phyloP scores from a whole-genome alignment of 2,797 vertebrate species.

The Lophura swinhoii region DNA sequence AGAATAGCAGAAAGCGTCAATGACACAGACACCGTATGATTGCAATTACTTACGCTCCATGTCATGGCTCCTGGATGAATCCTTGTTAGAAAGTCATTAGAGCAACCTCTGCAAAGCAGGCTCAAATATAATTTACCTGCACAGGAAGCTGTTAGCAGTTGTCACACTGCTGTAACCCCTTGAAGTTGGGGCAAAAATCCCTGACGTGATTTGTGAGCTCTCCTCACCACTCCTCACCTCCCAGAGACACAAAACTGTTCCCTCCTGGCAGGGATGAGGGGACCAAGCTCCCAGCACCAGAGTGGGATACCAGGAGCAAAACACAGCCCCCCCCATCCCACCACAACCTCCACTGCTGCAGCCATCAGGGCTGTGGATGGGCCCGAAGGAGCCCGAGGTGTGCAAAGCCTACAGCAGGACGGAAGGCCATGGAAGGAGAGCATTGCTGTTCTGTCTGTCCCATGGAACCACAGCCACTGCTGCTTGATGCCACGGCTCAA shows the following conservation, averaged over 20 bases:
- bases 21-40: not conserved
- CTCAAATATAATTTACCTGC: not conserved
- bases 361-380: fast-evolving
- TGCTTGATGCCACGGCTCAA: not conserved
- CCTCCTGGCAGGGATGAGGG: fast-evolving
- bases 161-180: not conserved
- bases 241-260: not conserved
- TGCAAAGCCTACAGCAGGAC: not conserved
- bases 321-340: fast-evolving
- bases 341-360: not conserved
- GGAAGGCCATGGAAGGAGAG: not conserved
- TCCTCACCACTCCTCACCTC: fast-evolving
- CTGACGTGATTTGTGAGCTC: not conserved
- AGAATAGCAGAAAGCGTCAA: not conserved
- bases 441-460: not conserved
- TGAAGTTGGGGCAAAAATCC: not conserved
- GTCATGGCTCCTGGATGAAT: constrained; percentile 12
- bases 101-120: not conserved
- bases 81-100: constrained; percentile 35
- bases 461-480: fast-evolving
- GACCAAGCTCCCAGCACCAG: not conserved
- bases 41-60: not conserved
- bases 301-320: not conserved
- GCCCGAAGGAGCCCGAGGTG: not conserved
- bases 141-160: constrained; percentile 9